Evolutionary conservation across 2,888 invertebrate genomes (phyloP).

Genomic region (Polymixis flavicincta): DNA sequence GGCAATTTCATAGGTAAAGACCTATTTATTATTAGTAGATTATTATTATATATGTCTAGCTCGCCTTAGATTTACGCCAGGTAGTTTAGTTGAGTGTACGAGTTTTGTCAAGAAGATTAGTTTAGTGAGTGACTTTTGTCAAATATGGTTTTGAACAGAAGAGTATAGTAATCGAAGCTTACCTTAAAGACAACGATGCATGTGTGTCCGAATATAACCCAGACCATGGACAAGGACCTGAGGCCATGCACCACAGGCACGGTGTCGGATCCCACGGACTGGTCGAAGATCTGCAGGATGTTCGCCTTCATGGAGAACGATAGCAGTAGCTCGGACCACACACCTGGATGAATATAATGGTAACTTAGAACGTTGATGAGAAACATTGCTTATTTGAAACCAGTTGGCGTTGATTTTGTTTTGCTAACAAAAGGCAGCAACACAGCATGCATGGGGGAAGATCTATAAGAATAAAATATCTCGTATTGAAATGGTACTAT

Average conservation of each 20-base stretch:
- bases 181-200: slow-evolving; percentile 95
- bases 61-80: background rate
- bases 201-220: slow-evolving; percentile 94
- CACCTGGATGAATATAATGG: slow-evolving; percentile 80
- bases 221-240: slow-evolving; percentile 92
- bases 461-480: background rate
- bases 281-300: slow-evolving; percentile 94
- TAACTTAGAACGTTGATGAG: background rate
- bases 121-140: background rate
- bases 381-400: background rate
- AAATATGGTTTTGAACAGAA: background rate
- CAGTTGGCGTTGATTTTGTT: slow-evolving; percentile 6
- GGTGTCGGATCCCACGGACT: slow-evolving; percentile 95
- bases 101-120: background rate
- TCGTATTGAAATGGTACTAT: background rate
- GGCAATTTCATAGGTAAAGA: no score
- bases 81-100: background rate
- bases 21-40: no score
- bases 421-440: background rate
- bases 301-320: slow-evolving; percentile 95
- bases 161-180: background rate
- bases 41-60: no score
- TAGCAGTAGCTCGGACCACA: slow-evolving; percentile 92
- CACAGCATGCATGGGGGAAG: background rate
- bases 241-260: slow-evolving; percentile 94